Base-by-base conservation (phyloP, 2,797 vertebrate species). In the Morus bassanus region DNA sequence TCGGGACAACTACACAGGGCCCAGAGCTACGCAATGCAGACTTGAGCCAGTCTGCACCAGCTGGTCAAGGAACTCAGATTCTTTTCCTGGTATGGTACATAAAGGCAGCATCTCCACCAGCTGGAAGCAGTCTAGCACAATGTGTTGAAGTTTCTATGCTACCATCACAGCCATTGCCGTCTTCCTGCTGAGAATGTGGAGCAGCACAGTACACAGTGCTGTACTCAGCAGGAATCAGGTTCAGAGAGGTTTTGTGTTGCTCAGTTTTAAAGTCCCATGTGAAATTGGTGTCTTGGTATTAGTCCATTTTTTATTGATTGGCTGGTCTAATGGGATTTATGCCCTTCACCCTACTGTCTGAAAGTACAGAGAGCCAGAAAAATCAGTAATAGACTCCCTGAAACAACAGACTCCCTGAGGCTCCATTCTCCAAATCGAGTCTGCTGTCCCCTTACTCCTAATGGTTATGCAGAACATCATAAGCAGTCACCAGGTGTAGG, bases 101-200 rank as follows among this genome's bases (percentile, higher is more conserved):
- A 56, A 54, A 60, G 54, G 67, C 82, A 91, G 60, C 25, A 35
- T 31, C 75, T 92, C 79, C 72, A 54, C 43, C 65, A 84, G 74
- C 69, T 90, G 83, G 54, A 88, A 88, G 51, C 33, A 37, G 53
- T 28, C 67, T 88, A 80, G 88, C 70, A 56, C 41, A 27, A 15
- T 0, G 7, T 22, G 46, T 31, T 1, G 0, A 51, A 69, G 45
- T 43, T 67, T 46, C 67, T 54, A 2, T 16, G 31, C 35, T 31
- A 13, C 76, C 59, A 27, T 51, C 48, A 61, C 37, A 72, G 70
- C 53, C 28, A 30, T 69, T 75, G 51, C 68, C 1, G 0, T 57
- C 48, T 35, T 53, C 45, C 57, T n/a, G 30, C 31, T 2, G 10
- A 70, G 75, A 28, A 53, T 2, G 22, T 1, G 1, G 84, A 73